These are phyloP conservation scores for Enteromius mattozi DNA, from an alignment of 2,797 vertebrate species.

Conservation along the genomic window DNA sequence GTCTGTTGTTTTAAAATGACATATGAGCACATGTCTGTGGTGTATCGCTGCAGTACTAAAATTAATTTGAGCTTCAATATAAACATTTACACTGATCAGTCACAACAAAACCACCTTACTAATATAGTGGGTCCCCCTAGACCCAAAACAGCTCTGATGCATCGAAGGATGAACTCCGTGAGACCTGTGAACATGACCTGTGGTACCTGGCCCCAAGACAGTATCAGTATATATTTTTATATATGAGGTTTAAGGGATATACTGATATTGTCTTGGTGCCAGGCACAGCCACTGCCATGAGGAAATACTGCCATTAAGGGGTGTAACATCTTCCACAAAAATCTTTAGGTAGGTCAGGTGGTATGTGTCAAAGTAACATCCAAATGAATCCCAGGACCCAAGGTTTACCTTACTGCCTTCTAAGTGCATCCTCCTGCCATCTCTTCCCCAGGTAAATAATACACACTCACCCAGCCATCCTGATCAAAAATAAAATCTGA, in stretches of 20 bases:
- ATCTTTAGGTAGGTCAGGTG: background rate
- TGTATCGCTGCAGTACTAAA: background rate
- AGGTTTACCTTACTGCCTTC: background rate
- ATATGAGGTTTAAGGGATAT: background rate
- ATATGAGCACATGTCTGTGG: background rate
- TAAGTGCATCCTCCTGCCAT: background rate
- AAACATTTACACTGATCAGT: background rate
- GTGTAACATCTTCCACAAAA: background rate
- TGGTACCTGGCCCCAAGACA: too few species aligned
- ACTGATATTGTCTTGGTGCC: background rate
- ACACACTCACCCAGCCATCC: background rate
- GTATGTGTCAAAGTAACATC: background rate
- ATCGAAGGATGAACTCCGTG: too few species aligned
- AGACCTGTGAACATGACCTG: too few species aligned
- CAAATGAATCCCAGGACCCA: background rate
- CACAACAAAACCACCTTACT: background rate
- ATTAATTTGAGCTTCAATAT: background rate
- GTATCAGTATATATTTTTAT: background rate
- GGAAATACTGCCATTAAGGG: too few species aligned
- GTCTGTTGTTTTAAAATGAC: too few species aligned
- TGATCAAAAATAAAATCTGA: background rate
- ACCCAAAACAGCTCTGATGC: background rate
- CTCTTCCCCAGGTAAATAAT: background rate
- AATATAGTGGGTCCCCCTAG: background rate
- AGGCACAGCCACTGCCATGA: background rate